A percentile compares a stretch with the other conserved stretches of the same genome.
phyloP scores from a whole-genome alignment of 1,140 invertebrate species.

The Drosophila punjabiensis region DNA sequence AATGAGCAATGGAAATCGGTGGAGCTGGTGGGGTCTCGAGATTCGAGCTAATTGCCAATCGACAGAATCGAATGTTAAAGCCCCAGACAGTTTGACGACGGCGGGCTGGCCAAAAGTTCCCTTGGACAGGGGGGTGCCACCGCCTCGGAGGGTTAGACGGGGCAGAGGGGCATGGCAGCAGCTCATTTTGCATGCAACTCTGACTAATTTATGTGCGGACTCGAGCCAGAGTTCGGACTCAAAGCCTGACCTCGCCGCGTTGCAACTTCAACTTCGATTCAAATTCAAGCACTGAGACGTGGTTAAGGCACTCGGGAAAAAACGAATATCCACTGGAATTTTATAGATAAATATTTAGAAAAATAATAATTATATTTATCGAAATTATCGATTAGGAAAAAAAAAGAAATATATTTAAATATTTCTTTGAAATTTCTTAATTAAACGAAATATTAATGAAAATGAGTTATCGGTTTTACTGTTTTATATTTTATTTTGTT shows the following conservation, averaged over 20 bases:
- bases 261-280: slow-evolving; percentile 46
- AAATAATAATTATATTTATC: background rate
- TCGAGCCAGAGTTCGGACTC: slow-evolving; percentile 36
- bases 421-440: too few species aligned
- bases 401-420: too few species aligned
- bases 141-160: background rate
- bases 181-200: slow-evolving; percentile 71
- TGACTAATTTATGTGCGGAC: slow-evolving; percentile 62
- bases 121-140: slow-evolving; percentile 4
- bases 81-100: slow-evolving; percentile 77
- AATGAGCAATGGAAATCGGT: slow-evolving; percentile 38
- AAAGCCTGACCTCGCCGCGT: slow-evolving; percentile 43
- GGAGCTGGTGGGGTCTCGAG: slow-evolving; percentile 44
- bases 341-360: background rate
- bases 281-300: slow-evolving; percentile 15
- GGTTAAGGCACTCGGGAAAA: background rate
- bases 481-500: too few species aligned
- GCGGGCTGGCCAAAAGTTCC: slow-evolving; percentile 2
- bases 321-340: background rate
- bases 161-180: slow-evolving; percentile 12
- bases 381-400: background rate
- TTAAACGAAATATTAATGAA: too few species aligned
- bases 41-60: slow-evolving; percentile 74
- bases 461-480: too few species aligned
- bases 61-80: slow-evolving; percentile 61